Conservation (phyloP, 2,113 vertebrate genomes). For the Nothoprocta pentlandii region DNA sequence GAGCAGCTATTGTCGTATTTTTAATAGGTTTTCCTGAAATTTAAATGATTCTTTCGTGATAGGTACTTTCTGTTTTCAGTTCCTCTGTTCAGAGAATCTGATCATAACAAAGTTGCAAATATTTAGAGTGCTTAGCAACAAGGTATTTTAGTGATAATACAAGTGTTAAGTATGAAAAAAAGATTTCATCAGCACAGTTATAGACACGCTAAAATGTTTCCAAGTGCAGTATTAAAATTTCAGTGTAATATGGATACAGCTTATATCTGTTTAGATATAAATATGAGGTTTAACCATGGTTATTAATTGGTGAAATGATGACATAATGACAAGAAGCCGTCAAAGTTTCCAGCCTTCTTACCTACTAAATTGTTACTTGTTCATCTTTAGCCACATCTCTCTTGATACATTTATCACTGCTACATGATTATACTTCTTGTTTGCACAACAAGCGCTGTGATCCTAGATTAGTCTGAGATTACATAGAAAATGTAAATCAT, state of each 20-base stretch:
- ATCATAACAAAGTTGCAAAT: constrained; percentile 57
- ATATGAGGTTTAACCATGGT: constrained; percentile 40
- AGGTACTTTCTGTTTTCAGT: constrained; percentile 33
- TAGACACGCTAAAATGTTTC: not conserved
- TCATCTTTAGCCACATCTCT: not conserved
- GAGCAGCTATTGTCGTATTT: fast-evolving
- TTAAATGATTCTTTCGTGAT: not conserved
- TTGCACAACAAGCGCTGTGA: not conserved
- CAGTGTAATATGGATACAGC: not conserved
- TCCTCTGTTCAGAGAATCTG: constrained; percentile 26
- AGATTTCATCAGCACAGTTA: constrained; percentile 27
- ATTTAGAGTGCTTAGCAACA: constrained; percentile 80
- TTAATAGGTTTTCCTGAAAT: not conserved
- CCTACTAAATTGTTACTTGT: not conserved
- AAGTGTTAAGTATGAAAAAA: constrained; percentile 16
- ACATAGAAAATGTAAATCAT: not conserved
- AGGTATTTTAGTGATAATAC: constrained; percentile 29
- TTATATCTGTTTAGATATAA: constrained; percentile 51
- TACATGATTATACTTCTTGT: not conserved
- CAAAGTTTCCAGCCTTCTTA: not conserved
- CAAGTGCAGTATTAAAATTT: not conserved
- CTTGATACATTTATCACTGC: not conserved
- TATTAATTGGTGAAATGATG: constrained; percentile 49
- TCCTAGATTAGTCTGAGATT: not conserved
- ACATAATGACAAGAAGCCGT: not conserved